Percentiles rank a stretch among this genome's conserved stretches.
Conservation (phyloP, 2,113 vertebrate species). For the Anarrhichthys ocellatus region DNA sequence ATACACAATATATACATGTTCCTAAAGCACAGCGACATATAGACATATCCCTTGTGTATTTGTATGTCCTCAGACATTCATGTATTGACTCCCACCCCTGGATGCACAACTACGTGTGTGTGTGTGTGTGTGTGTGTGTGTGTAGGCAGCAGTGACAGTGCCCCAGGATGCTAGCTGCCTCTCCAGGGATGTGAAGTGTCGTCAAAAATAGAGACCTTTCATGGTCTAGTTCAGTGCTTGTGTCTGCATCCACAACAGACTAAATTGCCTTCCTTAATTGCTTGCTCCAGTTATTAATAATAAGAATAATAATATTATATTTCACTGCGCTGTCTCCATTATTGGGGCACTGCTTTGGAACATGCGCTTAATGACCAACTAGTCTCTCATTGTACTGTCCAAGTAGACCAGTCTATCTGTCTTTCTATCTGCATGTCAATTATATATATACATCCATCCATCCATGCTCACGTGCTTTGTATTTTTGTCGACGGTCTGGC, state of each 20-base stretch:
- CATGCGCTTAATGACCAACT: constrained; percentile 3
- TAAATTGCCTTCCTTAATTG: constrained; percentile 69
- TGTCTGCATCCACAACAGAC: constrained; percentile 69
- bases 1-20: neutral
- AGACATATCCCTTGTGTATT: constrained; percentile 18
- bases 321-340: constrained; percentile 15
- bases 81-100: constrained; percentile 11
- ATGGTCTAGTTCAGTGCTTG: constrained; percentile 72
- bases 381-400: neutral
- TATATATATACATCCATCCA: neutral
- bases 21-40: constrained; percentile 6
- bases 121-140: neutral
- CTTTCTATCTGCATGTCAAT: neutral
- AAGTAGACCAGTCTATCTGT: neutral
- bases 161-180: constrained; percentile 58
- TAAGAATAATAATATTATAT: constrained; percentile 43
- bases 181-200: constrained; percentile 67
- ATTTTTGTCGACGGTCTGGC: neutral
- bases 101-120: constrained; percentile 6
- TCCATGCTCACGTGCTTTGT: neutral
- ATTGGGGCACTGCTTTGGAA: constrained; percentile 22
- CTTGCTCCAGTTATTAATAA: constrained; percentile 68
- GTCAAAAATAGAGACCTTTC: constrained; percentile 72
- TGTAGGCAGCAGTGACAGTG: constrained; percentile 36
- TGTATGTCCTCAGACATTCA: constrained; percentile 29